Evolutionary conservation across 2,888 invertebrate genomes (phyloP), one percentile per base, ranked within the genome.

Genomic region (Teinopalpus imperialis): DNA sequence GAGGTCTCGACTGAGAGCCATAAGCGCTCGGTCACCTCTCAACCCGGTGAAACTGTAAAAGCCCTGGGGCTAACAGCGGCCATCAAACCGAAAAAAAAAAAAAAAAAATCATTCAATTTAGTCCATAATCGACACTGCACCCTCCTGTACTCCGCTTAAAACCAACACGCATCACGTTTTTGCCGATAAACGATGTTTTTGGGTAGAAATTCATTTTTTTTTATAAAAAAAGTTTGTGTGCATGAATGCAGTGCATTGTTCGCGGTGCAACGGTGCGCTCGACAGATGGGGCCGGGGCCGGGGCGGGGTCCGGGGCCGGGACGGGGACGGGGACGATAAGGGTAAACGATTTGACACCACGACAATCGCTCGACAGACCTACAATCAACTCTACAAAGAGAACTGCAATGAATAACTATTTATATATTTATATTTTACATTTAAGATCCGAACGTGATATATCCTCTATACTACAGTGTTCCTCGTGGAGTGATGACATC

Each of bases 341-440:
- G 81, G 80, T 74, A 81, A 81, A 79, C 77, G 73, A 66, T 81
- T 77, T 78, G 78, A 79, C 81, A 83, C 81, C 76, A 64, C 45
- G 59, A 56, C 78, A 76, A 32, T 21, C 27, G 27, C 16, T 26
- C 27, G 8, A 18, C 16, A 6, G 10, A 8, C 2, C n/a, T 13
- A 14, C 21, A 3, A 12, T n/a, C 4, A n/a, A 8, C 2, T 14
- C 3, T 8, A 16, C 26, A 12, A 24, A 2, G 12, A 13, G 24
- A 2, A 31, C n/a, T 3, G 8, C 31, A 8, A 31, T 31, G 14
- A 31, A 31, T 31, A 8, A 6, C n/a, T n/a, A n/a, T n/a, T n/a
- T n/a, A n/a, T n/a, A n/a, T n/a, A n/a, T n/a, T n/a, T n/a, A n/a
- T n/a, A n/a, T n/a, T n/a, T n/a, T n/a, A n/a, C n/a, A n/a, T n/a